These are phyloP conservation scores for Lasioglossum leucozonium DNA, from an alignment of 2,888 invertebrate species.

Conservation along the genomic window DNA sequence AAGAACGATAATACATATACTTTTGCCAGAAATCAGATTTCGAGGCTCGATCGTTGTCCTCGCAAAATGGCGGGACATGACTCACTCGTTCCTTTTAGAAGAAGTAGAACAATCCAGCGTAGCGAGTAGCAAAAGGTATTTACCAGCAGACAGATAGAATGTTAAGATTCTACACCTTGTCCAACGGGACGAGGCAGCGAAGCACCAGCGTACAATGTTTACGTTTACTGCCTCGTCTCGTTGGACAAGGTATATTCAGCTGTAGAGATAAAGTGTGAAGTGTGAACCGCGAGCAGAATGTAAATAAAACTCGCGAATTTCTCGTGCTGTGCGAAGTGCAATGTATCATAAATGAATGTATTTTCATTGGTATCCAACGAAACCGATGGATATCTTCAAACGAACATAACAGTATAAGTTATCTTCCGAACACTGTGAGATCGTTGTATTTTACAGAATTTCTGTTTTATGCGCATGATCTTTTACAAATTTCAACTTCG, in stretches of 20 bases:
- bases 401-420: conserved; percentile 27
- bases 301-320: conserved; percentile 52
- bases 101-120: conserved; percentile 38
- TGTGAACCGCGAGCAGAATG: conserved; percentile 29
- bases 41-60: not conserved
- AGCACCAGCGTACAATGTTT: too few relatives aligned
- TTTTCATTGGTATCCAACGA: conserved; percentile 49
- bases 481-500: not conserved
- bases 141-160: conserved; percentile 34
- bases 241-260: too few relatives aligned
- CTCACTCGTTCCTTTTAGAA: conserved; percentile 32
- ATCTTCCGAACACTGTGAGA: conserved; percentile 27
- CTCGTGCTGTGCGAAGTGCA: conserved; percentile 42
- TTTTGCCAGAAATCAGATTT: conserved; percentile 20
- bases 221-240: too few relatives aligned
- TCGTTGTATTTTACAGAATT: conserved; percentile 26
- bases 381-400: conserved; percentile 12
- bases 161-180: conserved; percentile 26
- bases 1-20: not conserved
- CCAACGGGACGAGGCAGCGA: too few relatives aligned
- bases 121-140: conserved; percentile 38
- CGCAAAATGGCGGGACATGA: conserved; percentile 12
- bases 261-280: conserved; percentile 29
- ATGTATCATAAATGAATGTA: conserved; percentile 52
- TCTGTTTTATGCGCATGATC: not conserved